Evolutionary conservation across 2,113 vertebrate genomes (phyloP).

Genomic region (Suncus etruscus): DNA sequence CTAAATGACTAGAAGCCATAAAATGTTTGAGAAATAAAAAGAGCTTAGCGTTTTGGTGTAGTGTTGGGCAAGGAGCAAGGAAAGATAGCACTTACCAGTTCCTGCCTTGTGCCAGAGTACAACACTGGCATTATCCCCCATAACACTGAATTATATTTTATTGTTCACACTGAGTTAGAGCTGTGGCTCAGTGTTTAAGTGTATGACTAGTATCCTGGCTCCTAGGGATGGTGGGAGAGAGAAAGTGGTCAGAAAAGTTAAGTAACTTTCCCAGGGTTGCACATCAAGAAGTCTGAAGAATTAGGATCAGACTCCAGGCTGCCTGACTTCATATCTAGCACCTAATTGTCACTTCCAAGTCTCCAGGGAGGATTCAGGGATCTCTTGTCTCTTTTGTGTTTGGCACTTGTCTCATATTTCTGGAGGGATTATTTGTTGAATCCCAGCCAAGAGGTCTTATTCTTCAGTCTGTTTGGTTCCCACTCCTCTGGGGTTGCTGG

Average conservation of each 20-base stretch:
- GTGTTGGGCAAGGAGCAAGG: background rate
- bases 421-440: background rate
- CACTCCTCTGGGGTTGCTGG: background rate
- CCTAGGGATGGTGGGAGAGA: too few species aligned
- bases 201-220: too few species aligned
- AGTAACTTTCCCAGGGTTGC: slow-evolving; percentile 14
- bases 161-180: too few species aligned
- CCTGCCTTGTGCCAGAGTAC: background rate
- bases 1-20: background rate
- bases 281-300: background rate
- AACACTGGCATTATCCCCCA: background rate
- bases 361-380: background rate
- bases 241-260: background rate
- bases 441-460: background rate
- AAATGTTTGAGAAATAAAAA: background rate
- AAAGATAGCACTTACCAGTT: background rate
- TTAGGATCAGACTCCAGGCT: background rate
- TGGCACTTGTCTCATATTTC: background rate
- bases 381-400: background rate
- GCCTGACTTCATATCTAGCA: background rate
- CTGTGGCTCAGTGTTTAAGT: too few species aligned
- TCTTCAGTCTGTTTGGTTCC: background rate
- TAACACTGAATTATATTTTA: background rate
- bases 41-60: background rate
- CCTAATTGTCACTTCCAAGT: background rate